Evolutionary conservation across 2,113 vertebrate species (phyloP).

Genomic region (Burhinus bistriatus): DNA sequence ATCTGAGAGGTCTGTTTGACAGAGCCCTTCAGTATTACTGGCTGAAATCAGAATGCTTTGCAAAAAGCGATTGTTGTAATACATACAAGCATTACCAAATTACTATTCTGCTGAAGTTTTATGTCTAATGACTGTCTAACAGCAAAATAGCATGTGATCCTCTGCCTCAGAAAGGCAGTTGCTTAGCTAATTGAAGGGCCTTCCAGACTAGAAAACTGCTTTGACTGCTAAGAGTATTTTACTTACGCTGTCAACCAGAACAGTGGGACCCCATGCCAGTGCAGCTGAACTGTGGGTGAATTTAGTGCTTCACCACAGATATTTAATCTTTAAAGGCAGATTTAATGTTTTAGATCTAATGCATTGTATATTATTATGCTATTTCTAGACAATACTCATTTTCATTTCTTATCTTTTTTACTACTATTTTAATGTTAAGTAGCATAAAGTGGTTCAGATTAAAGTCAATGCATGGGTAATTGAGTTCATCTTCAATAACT

Average conservation of each 20-base stretch:
- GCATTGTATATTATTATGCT: background rate
- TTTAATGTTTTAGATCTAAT: constrained; percentile 19
- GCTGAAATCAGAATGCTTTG: background rate
- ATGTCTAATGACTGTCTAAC: background rate
- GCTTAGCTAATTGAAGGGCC: constrained; percentile 7
- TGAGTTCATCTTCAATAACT: constrained; percentile 15
- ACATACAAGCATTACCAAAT: background rate
- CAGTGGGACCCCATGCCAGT: background rate
- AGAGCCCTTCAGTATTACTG: background rate
- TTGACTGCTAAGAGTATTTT: background rate
- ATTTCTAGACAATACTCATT: background rate
- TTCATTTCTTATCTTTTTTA: background rate
- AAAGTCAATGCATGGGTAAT: background rate
- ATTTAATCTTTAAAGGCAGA: constrained; percentile 22
- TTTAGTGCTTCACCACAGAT: background rate
- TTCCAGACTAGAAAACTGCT: constrained; percentile 19
- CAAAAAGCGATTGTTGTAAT: background rate
- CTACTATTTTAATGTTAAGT: background rate
- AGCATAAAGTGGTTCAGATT: constrained; percentile 23
- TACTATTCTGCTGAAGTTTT: constrained; percentile 25
- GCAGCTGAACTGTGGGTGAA: background rate
- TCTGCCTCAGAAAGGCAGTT: background rate
- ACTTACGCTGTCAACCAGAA: background rate
- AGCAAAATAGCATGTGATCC: background rate
- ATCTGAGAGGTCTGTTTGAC: background rate